Conservation (phyloP, 2,797 vertebrate genomes). For the Lycodopsis pacificus region DNA sequence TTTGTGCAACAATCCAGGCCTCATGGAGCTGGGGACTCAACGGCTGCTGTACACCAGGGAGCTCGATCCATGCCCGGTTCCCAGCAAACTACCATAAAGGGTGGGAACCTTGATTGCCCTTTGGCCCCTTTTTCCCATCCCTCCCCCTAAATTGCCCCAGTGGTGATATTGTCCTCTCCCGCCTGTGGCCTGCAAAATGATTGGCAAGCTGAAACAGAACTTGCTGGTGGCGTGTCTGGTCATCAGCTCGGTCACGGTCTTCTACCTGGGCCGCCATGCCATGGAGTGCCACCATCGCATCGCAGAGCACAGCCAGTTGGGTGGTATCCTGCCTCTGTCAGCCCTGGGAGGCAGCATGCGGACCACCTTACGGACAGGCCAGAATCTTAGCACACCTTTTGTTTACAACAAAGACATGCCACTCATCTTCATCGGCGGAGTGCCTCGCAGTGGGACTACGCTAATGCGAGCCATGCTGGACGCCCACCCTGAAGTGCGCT, state of each 20-base stretch:
- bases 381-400: conserved; percentile 80
- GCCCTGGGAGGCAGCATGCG: conserved; percentile 72
- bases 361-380: conserved; percentile 80
- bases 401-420: conserved; percentile 98
- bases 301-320: conserved; percentile 87
- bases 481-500: conserved; percentile 94
- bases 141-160: conserved; percentile 29
- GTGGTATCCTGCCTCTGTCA: conserved; percentile 67
- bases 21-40: conserved; percentile 82
- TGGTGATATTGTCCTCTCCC: conserved; percentile 40
- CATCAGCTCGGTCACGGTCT: conserved; percentile 94
- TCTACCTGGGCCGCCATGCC: conserved; percentile 95
- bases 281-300: conserved; percentile 98
- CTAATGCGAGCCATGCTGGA: conserved; percentile 98
- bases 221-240: conserved; percentile 93
- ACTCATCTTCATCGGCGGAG: conserved; percentile 95
- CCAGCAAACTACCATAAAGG: conserved; percentile 74
- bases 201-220: conserved; percentile 97
- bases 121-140: conserved; percentile 45
- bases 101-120: conserved; percentile 54
- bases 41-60: conserved; percentile 75
- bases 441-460: conserved; percentile 96
- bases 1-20: conserved; percentile 72
- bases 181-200: conserved; percentile 80
- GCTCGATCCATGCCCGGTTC: conserved; percentile 70